Evolutionary conservation across 2,888 invertebrate species (phyloP).

Genomic region (Bellardia bayeri): DNA sequence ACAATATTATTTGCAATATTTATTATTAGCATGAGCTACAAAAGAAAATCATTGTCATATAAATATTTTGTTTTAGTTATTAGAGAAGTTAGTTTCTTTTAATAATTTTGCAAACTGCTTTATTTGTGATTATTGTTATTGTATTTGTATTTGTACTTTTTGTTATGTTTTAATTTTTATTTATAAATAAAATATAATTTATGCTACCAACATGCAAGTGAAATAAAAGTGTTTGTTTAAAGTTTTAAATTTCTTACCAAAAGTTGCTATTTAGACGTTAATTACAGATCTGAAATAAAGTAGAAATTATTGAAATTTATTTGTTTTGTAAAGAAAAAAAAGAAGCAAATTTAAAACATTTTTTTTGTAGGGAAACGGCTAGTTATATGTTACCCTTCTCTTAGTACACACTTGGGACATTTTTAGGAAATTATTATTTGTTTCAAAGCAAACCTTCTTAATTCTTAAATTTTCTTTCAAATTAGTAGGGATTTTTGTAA

Average conservation of each 20-base stretch:
- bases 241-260: constrained; percentile 41
- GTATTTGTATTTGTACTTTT: not conserved
- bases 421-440: too few relatives aligned
- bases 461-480: not conserved
- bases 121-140: not conserved
- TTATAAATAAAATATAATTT: constrained; percentile 26
- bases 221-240: constrained; percentile 4
- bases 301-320: not conserved
- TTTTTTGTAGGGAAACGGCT: too few relatives aligned
- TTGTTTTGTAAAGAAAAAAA: not conserved
- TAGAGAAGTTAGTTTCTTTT: not conserved
- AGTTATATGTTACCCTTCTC: not conserved
- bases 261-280: not conserved
- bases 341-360: too few relatives aligned
- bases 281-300: constrained; percentile 21
- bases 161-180: not conserved
- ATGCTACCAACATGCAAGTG: constrained; percentile 60
- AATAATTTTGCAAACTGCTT: not conserved
- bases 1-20: too few relatives aligned
- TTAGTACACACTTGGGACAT: too few relatives aligned
- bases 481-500: too few relatives aligned
- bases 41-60: not conserved
- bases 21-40: too few relatives aligned
- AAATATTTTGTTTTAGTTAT: not conserved
- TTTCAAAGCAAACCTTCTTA: not conserved